Evolutionary conservation across 2,888 invertebrate genomes (phyloP).

Genomic region (Octodonta nipae): DNA sequence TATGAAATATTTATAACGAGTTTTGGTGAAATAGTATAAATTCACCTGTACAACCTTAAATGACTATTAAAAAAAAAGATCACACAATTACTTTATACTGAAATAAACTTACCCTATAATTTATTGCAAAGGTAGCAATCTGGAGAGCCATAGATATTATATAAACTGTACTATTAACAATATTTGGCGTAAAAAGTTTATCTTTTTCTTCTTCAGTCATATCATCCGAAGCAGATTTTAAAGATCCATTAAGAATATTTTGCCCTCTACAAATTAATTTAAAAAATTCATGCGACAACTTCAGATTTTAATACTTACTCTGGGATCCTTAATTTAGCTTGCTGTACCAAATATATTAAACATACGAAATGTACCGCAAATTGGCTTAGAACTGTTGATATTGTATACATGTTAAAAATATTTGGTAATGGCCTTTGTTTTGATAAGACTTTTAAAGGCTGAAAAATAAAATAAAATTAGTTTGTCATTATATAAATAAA

Average conservation of each 20-base stretch:
- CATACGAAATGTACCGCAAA: constrained; percentile 89
- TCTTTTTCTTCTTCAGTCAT: constrained; percentile 55
- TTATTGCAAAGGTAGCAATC: constrained; percentile 96
- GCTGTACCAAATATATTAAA: constrained; percentile 75
- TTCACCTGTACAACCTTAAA: too few species aligned
- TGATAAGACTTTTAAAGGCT: constrained; percentile 85
- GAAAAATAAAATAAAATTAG: too few species aligned
- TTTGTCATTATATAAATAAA: too few species aligned
- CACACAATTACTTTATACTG: constrained; percentile 15
- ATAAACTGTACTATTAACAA: constrained; percentile 95
- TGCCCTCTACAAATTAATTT: too few species aligned
- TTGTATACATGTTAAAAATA: constrained; percentile 95
- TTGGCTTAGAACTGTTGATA: constrained; percentile 86
- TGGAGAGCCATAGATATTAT: constrained; percentile 95
- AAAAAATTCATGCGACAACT: too few species aligned
- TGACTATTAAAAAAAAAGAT: neutral
- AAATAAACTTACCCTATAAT: constrained; percentile 97
- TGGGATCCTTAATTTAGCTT: constrained; percentile 61
- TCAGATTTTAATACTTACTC: too few species aligned
- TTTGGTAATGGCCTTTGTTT: constrained; percentile 91
- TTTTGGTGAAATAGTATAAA: too few species aligned
- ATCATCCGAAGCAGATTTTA: constrained; percentile 17
- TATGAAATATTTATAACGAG: too few species aligned
- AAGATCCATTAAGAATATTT: constrained; percentile 22
- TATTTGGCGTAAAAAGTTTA: constrained; percentile 76